Conservation (phyloP, 2,888 invertebrate genomes). For the Bursaphelenchus okinawaensis region DNA sequence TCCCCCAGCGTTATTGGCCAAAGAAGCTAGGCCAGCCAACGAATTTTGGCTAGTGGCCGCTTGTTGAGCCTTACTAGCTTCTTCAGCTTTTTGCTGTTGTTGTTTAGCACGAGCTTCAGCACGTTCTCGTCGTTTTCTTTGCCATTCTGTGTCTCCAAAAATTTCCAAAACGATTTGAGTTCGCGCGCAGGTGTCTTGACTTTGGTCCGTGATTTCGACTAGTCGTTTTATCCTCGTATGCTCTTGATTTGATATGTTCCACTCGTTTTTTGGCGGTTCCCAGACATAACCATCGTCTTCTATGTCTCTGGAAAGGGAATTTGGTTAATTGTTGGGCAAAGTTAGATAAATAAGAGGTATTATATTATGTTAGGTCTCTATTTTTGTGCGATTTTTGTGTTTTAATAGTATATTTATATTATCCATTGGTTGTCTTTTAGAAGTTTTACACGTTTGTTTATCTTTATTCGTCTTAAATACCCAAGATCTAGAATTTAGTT, state of each 20-base stretch:
- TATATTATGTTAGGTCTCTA: background rate
- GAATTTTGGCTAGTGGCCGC: background rate
- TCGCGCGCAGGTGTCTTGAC: conserved; percentile 1
- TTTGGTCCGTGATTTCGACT: background rate
- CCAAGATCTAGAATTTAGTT: no score
- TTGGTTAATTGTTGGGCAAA: background rate
- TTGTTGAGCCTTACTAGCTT: background rate
- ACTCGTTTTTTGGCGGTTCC: background rate
- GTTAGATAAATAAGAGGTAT: no score
- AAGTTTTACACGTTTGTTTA: background rate
- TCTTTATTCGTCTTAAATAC: background rate
- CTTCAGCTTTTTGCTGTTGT: conserved; percentile 2
- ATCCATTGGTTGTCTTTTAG: no score
- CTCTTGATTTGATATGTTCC: background rate
- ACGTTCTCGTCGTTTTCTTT: background rate
- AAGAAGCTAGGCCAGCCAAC: background rate
- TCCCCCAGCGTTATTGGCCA: background rate
- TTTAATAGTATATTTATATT: no score
- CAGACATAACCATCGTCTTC: background rate
- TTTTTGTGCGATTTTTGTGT: no score
- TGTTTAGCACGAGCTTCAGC: background rate
- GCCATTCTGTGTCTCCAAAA: background rate
- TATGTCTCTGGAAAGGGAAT: background rate
- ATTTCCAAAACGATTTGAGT: background rate
- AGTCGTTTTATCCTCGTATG: background rate